Conservation (phyloP, 30 jellyfish, hydroid and myxozoan genomes). For the Chrysaora quinquecirrha region DNA sequence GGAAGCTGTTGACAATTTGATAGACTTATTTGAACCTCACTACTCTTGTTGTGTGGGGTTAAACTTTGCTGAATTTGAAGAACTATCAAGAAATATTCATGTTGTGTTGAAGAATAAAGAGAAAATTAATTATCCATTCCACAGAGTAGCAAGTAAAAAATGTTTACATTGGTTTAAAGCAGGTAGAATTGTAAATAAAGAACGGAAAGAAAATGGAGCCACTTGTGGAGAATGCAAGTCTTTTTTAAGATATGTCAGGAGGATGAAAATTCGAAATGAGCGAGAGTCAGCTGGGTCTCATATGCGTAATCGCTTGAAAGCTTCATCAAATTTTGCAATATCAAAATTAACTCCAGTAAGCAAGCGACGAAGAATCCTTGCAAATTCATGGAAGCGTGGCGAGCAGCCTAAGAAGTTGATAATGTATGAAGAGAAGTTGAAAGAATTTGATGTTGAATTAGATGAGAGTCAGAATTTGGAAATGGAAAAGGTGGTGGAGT, state of each 20-base stretch:
- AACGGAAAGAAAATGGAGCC: background rate
- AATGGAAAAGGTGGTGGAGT: constrained; percentile 33
- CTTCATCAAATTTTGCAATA: background rate
- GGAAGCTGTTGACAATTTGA: background rate
- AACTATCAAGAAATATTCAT: background rate
- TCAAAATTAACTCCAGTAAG: constrained; percentile 1
- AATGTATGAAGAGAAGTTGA: background rate
- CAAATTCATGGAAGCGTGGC: background rate
- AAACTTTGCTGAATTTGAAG: background rate
- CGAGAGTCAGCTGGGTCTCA: background rate
- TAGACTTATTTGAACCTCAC: background rate
- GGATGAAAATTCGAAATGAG: background rate
- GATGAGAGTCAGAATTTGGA: background rate
- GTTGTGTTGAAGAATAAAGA: background rate
- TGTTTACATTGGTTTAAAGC: background rate
- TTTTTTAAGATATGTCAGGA: background rate
- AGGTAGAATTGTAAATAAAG: background rate
- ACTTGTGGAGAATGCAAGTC: constrained; percentile 10
- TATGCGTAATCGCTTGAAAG: background rate
- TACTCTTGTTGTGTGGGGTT: background rate
- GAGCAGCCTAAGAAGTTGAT: background rate
- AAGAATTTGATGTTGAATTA: constrained; percentile 11
- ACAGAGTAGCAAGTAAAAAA: background rate
- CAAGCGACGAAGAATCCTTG: constrained; percentile 2
- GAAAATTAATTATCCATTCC: background rate